A percentile compares a stretch with the other conserved stretches of the same genome.
Conservation (phyloP, 2,113 vertebrate genomes). For the Polypterus bichir region DNA sequence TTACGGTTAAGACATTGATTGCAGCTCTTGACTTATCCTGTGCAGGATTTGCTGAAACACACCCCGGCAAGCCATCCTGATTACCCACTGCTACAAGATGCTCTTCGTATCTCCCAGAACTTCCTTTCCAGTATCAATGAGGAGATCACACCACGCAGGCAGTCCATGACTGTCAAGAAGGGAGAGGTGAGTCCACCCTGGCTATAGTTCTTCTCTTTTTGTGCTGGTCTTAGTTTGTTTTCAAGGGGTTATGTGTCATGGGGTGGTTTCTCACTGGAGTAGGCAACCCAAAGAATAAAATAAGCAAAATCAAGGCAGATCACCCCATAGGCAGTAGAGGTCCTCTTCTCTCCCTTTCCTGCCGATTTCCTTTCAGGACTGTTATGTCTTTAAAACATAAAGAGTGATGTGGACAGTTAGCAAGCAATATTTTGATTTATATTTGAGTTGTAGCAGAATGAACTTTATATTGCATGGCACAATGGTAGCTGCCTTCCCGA, state of each 20-base stretch:
- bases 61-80: constrained; percentile 75
- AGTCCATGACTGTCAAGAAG: constrained; percentile 88
- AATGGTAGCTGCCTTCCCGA: too few relatives aligned
- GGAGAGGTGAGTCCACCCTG: constrained; percentile 66
- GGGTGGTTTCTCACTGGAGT: too few relatives aligned
- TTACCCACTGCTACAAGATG: constrained; percentile 70
- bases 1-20: too few relatives aligned
- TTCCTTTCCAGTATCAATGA: constrained; percentile 88
- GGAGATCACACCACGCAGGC: constrained; percentile 81
- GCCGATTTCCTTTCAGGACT: constrained; percentile 20
- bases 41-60: constrained; percentile 85
- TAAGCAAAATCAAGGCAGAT: too few relatives aligned
- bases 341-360: constrained; percentile 16
- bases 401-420: too few relatives aligned
- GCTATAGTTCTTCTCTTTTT: constrained; percentile 30
- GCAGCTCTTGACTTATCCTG: not conserved
- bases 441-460: too few relatives aligned
- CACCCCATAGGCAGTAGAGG: too few relatives aligned
- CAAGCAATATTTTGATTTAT: too few relatives aligned
- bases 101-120: constrained; percentile 91
- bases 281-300: too few relatives aligned
- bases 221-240: constrained; percentile 27
- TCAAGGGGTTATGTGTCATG: too few relatives aligned
- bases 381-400: too few relatives aligned
- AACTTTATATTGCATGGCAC: too few relatives aligned